These are phyloP conservation scores for Lepidurus packardi DNA, from an alignment of 1,140 invertebrate species.

Conservation along the genomic window DNA sequence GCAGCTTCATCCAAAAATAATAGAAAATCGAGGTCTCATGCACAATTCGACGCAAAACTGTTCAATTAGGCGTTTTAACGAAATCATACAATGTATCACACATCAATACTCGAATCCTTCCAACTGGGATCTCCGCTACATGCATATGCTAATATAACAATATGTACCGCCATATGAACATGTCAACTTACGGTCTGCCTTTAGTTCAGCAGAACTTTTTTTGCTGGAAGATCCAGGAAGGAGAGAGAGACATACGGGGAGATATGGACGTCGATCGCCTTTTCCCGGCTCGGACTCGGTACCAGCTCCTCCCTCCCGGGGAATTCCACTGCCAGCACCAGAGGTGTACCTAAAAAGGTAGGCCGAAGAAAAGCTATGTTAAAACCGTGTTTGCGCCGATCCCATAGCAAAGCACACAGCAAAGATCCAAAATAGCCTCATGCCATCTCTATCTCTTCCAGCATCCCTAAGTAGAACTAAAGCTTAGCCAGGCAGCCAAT, in stretches of 20 bases:
- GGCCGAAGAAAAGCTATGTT: slow-evolving; percentile 15
- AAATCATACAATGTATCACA: neutral
- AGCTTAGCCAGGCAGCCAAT: slow-evolving; percentile 2
- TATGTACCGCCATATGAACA: neutral
- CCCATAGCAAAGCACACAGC: slow-evolving; percentile 17
- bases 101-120: neutral
- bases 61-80: neutral
- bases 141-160: too few species aligned
- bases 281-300: neutral
- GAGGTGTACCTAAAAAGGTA: slow-evolving; percentile 21
- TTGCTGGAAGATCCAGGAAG: neutral
- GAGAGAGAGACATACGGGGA: neutral
- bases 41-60: neutral
- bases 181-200: slow-evolving; percentile 1
- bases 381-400: slow-evolving; percentile 21
- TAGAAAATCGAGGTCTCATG: slow-evolving; percentile 11
- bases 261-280: neutral
- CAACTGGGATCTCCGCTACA: neutral
- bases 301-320: slow-evolving; percentile 19
- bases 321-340: slow-evolving; percentile 20
- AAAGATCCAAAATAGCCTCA: slow-evolving; percentile 19
- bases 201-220: slow-evolving; percentile 1
- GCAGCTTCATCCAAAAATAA: slow-evolving; percentile 19
- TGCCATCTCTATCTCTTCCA: neutral
- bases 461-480: slow-evolving; percentile 21